Conservation (phyloP, 2,797 vertebrate genomes). For the Pagetopsis macropterus region DNA sequence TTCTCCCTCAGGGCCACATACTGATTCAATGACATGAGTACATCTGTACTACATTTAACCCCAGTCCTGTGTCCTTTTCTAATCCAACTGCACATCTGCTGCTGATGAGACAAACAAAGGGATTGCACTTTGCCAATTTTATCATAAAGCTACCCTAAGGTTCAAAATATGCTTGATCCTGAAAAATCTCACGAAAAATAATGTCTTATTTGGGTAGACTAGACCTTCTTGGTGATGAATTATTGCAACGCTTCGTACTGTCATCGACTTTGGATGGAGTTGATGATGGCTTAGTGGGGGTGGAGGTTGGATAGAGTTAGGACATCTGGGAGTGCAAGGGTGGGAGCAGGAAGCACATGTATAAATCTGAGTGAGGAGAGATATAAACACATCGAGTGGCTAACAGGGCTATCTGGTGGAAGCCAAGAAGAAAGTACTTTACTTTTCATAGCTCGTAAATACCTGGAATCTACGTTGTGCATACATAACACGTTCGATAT, state of each 20-base stretch:
- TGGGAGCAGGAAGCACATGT: constrained; percentile 77
- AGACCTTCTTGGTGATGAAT: constrained; percentile 68
- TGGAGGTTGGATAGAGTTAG: constrained; percentile 52
- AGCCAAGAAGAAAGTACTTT: constrained; percentile 49
- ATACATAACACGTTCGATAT: background rate
- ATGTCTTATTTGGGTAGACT: constrained; percentile 33
- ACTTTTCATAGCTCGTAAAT: constrained; percentile 45
- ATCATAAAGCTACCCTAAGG: constrained; percentile 51
- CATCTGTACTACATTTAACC: constrained; percentile 79
- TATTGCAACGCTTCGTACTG: constrained; percentile 64
- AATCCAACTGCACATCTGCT: constrained; percentile 79
- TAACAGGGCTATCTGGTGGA: constrained; percentile 53
- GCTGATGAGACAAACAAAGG: constrained; percentile 78
- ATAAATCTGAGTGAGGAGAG: constrained; percentile 67
- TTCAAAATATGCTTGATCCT: constrained; percentile 49
- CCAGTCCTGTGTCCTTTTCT: constrained; percentile 68
- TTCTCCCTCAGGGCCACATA: constrained; percentile 69
- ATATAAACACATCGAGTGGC: constrained; percentile 71
- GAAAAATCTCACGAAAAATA: constrained; percentile 26
- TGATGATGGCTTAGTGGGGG: constrained; percentile 61
- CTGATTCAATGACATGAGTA: constrained; percentile 79
- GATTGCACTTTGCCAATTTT: constrained; percentile 63
- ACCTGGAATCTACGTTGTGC: constrained; percentile 4
- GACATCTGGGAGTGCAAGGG: constrained; percentile 66
- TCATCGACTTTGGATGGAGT: constrained; percentile 67